A percentile compares a stretch with the other conserved stretches of the same genome.
Evolutionary conservation across 2,113 vertebrate genomes (phyloP).

Genomic region (Chloropsis cyanopogon): DNA sequence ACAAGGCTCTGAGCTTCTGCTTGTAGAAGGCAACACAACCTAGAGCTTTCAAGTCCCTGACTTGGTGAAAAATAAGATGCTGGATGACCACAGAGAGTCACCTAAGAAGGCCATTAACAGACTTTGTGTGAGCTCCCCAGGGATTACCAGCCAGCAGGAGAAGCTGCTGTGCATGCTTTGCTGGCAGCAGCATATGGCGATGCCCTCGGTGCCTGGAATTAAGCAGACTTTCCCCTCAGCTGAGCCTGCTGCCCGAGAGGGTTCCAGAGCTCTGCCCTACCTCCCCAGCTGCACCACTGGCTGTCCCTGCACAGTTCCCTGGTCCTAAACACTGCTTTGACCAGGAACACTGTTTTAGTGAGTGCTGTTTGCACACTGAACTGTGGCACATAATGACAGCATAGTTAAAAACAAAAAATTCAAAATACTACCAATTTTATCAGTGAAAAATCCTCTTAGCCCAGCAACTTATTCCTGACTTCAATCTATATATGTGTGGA

Average conservation of each 20-base stretch:
- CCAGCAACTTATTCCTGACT: background rate
- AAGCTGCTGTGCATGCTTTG: conserved; percentile 16
- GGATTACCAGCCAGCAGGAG: conserved; percentile 40
- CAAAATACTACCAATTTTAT: background rate
- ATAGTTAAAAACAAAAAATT: background rate
- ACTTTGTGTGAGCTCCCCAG: background rate
- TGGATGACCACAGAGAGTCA: background rate
- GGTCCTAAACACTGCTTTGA: background rate
- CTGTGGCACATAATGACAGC: background rate
- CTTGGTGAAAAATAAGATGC: background rate
- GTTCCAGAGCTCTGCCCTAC: background rate
- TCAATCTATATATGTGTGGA: background rate
- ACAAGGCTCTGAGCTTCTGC: background rate
- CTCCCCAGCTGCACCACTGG: background rate
- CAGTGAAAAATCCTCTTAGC: background rate
- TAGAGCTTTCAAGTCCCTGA: background rate
- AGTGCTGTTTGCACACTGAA: background rate
- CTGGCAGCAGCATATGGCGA: conserved; percentile 15
- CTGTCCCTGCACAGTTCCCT: background rate
- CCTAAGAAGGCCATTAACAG: conserved; percentile 10
- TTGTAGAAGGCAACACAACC: background rate
- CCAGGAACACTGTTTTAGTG: background rate
- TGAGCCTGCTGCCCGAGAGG: background rate
- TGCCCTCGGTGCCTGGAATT: background rate
- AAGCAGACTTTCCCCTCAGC: conserved; percentile 14